These are phyloP conservation scores for Mugil cephalus DNA, from an alignment of 2,113 vertebrate genomes.

Conservation along the genomic window DNA sequence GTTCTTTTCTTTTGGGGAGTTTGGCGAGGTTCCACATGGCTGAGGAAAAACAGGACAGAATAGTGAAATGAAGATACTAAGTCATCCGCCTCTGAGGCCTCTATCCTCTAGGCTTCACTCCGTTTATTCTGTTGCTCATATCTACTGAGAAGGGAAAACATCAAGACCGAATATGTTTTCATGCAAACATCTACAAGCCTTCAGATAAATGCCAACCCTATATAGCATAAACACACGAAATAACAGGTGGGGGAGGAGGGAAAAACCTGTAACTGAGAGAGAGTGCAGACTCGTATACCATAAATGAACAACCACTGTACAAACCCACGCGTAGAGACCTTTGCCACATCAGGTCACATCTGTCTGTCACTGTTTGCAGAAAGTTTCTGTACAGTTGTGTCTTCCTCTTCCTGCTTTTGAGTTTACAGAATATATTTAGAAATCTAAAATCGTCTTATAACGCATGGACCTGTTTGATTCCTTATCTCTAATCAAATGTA, in stretches of 20 bases:
- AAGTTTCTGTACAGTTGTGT: neutral
- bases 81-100: neutral
- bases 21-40: conserved; percentile 26
- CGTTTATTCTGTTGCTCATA: neutral
- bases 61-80: neutral
- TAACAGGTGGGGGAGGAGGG: too few relatives aligned
- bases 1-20: conserved; percentile 9
- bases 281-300: neutral
- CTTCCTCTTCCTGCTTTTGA: conserved; percentile 21
- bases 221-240: too few relatives aligned
- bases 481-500: too few relatives aligned
- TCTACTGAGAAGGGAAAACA: too few relatives aligned
- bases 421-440: neutral
- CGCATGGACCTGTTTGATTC: too few relatives aligned
- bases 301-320: conserved; percentile 41
- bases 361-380: neutral
- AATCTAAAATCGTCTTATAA: too few relatives aligned
- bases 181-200: too few relatives aligned
- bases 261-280: neutral
- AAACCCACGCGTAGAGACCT: conserved; percentile 21
- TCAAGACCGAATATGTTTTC: too few relatives aligned
- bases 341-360: neutral
- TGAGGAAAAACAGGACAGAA: conserved; percentile 5
- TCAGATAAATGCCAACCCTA: too few relatives aligned
- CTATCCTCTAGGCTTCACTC: neutral